Percentiles rank a stretch among this genome's conserved stretches.
Conservation (phyloP, 2,113 vertebrate genomes). For the Cynocephalus volans region DNA sequence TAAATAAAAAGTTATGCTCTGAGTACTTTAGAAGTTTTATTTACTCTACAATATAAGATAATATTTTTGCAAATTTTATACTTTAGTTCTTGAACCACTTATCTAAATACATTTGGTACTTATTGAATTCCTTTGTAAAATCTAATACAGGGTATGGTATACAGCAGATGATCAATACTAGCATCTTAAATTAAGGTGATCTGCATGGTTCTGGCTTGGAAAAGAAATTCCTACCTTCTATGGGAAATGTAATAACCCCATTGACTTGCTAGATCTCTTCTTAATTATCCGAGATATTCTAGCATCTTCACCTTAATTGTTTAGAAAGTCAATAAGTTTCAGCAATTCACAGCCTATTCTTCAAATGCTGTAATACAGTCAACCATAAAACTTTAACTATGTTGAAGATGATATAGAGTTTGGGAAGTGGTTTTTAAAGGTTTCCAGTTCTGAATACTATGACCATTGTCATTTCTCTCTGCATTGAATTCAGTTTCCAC, state of each 20-base stretch:
- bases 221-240: neutral
- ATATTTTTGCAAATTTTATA: slow-evolving; percentile 9
- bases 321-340: slow-evolving; percentile 30
- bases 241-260: neutral
- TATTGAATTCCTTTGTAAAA: slow-evolving; percentile 40
- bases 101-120: neutral
- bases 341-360: neutral
- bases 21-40: neutral
- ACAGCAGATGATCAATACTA: neutral
- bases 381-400: neutral
- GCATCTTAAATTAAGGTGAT: neutral
- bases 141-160: neutral
- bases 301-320: neutral
- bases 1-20: neutral
- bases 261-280: neutral
- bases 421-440: slow-evolving; percentile 42
- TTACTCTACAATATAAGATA: neutral
- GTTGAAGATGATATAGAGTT: neutral
- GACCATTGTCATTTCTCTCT: neutral
- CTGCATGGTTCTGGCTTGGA: neutral
- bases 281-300: neutral
- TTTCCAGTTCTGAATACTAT: slow-evolving; percentile 1
- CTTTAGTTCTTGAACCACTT: slow-evolving; percentile 35
- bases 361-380: neutral
- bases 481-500: neutral